Evolutionary conservation across 2,888 invertebrate genomes (phyloP).

Genomic region (Apotomis capreana): DNA sequence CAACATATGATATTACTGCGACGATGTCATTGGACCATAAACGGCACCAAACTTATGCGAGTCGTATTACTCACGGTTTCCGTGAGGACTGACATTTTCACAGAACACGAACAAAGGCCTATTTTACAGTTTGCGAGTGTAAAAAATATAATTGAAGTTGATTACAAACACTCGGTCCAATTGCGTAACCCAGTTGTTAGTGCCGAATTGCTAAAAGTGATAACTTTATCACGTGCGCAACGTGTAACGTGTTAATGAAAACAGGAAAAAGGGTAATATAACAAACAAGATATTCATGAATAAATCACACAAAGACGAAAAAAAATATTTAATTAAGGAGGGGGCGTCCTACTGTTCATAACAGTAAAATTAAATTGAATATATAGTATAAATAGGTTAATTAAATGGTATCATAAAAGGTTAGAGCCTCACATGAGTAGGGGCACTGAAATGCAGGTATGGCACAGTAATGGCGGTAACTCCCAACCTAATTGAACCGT

Average conservation of each 20-base stretch:
- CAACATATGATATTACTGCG: conserved; percentile 3
- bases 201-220: conserved; percentile 23
- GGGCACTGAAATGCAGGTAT: conserved; percentile 43
- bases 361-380: conserved; percentile 6
- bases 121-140: conserved; percentile 20
- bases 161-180: conserved; percentile 2
- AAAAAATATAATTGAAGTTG: conserved; percentile 19
- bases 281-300: conserved; percentile 16
- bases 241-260: conserved; percentile 8
- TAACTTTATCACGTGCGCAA: conserved; percentile 20
- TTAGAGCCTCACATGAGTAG: conserved; percentile 45
- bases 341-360: neutral
- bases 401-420: conserved; percentile 44
- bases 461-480: conserved; percentile 44
- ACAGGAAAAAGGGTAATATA: conserved; percentile 6
- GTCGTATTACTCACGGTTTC: conserved; percentile 21
- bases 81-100: conserved; percentile 24
- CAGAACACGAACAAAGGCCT: conserved; percentile 16
- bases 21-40: conserved; percentile 3
- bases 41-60: conserved; percentile 7
- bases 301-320: neutral
- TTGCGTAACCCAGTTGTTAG: conserved; percentile 10
- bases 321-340: neutral
- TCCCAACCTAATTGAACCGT: conserved; percentile 43
- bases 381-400: conserved; percentile 23